Evolutionary conservation across 2,888 invertebrate genomes (phyloP).

Genomic region (Suillia variegata): DNA sequence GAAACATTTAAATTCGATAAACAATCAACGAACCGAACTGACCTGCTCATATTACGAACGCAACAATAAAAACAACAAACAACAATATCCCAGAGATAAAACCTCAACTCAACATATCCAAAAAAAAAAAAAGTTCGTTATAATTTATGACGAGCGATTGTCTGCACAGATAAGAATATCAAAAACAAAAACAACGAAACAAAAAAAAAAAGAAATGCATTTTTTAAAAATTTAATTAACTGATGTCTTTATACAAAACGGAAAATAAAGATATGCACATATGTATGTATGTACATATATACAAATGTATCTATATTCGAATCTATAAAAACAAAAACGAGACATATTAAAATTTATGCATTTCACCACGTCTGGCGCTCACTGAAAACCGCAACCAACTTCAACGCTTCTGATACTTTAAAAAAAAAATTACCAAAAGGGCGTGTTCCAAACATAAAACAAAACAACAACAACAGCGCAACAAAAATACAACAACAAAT

Average conservation of each 20-base stretch:
- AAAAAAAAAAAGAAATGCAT: no score
- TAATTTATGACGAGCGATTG: constrained; percentile 17
- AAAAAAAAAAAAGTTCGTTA: background rate
- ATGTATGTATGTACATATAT: no score
- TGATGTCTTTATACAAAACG: background rate
- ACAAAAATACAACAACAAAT: constrained; percentile 3
- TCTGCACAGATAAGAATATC: constrained; percentile 12
- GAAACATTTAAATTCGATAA: background rate
- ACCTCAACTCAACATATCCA: background rate
- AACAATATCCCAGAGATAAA: no score
- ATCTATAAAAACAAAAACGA: background rate
- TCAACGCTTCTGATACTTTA: background rate
- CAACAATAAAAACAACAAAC: background rate
- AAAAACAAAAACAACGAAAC: no score
- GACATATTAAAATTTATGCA: constrained; percentile 2
- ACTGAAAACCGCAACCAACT: constrained; percentile 2
- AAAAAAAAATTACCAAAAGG: background rate
- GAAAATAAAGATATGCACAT: background rate
- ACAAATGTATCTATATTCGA: background rate
- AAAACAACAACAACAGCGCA: background rate
- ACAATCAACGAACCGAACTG: background rate
- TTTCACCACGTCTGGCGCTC: constrained; percentile 2
- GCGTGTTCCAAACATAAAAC: background rate
- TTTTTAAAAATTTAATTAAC: constrained; percentile 7
- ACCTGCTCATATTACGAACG: background rate